Evolutionary conservation across 2,113 vertebrate species (phyloP).

Genomic region (Burhinus oedicnemus): DNA sequence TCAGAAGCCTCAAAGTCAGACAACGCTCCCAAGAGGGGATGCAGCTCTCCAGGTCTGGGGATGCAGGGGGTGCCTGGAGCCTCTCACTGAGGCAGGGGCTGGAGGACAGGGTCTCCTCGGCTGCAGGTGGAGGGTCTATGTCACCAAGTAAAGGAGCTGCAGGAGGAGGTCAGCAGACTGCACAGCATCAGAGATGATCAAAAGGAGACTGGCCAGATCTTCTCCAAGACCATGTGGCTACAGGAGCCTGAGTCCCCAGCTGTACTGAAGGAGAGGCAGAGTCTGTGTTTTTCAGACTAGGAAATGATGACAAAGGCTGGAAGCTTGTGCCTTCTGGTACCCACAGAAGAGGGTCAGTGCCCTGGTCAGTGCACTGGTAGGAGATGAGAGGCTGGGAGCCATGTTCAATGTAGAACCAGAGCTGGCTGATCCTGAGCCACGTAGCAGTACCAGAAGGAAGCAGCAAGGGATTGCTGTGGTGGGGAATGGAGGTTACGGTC

Average conservation of each 20-base stretch:
- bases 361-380: background rate
- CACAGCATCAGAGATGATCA: background rate
- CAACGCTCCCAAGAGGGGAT: background rate
- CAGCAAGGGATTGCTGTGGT: accelerated
- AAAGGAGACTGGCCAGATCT: background rate
- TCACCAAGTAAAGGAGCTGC: background rate
- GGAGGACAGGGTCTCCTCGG: background rate
- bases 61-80: accelerated
- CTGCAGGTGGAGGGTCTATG: background rate
- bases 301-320: background rate
- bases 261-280: background rate
- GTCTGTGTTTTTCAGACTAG: background rate
- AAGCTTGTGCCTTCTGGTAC: background rate
- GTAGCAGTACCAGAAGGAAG: background rate
- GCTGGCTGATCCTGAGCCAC: background rate
- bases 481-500: background rate
- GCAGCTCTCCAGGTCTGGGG: background rate
- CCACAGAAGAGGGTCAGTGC: background rate
- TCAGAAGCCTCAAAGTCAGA: background rate
- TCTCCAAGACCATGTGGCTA: background rate
- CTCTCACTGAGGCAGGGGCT: background rate
- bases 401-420: background rate
- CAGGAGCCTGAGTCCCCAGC: background rate
- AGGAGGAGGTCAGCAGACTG: background rate
- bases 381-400: background rate